Conservation (phyloP, 2,888 invertebrate species). For the Dendrolimus houi region DNA sequence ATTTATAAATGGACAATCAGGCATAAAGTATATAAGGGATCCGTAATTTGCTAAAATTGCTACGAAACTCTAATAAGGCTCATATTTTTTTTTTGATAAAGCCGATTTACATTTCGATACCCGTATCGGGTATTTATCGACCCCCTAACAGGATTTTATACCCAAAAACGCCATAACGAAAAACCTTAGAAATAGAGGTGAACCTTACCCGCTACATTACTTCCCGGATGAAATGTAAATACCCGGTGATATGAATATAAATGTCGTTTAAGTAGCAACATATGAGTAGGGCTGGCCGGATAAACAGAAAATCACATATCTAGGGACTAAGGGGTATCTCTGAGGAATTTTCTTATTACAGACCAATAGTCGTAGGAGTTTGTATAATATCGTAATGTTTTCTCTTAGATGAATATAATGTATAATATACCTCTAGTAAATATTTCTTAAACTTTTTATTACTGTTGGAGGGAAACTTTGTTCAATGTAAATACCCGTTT, state of each 20-base stretch:
- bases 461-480: no score
- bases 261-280: constrained; percentile 57
- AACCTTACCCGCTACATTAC: constrained; percentile 45
- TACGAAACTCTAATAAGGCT: no score
- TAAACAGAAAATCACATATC: neutral
- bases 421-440: neutral
- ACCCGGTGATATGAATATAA: constrained; percentile 72
- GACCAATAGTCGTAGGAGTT: neutral
- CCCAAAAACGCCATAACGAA: constrained; percentile 22
- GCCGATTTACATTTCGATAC: constrained; percentile 11
- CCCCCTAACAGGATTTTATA: constrained; percentile 17
- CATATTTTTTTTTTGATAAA: neutral
- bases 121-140: constrained; percentile 15
- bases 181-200: constrained; percentile 30
- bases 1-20: no score
- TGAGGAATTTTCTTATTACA: neutral
- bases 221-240: constrained; percentile 66
- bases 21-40: no score
- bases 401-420: no score
- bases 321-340: neutral
- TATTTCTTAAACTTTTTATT: neutral
- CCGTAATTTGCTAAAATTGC: no score
- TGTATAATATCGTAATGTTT: neutral
- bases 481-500: no score
- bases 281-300: neutral